These are phyloP conservation scores for Rhinopomastus cyanomelas DNA, from an alignment of 2,113 vertebrate genomes.

Conservation along the genomic window DNA sequence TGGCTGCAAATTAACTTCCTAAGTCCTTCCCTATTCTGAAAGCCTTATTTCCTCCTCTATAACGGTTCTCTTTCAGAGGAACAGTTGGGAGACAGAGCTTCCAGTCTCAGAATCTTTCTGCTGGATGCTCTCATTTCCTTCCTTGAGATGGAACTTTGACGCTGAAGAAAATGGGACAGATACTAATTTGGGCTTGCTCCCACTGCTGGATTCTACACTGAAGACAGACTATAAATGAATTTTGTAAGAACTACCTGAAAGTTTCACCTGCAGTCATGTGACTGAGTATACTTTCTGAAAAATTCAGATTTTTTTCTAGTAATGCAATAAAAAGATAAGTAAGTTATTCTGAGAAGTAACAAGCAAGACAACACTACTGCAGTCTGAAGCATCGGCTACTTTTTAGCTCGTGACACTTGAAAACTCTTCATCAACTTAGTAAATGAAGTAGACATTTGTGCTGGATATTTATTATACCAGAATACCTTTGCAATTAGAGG, in stretches of 20 bases:
- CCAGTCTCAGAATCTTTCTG: not conserved
- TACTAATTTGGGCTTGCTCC: slow-evolving; percentile 44
- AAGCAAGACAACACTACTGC: not conserved
- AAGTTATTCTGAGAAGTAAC: not conserved
- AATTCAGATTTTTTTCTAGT: not conserved
- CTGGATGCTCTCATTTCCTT: slow-evolving; percentile 24
- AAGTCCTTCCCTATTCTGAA: not conserved
- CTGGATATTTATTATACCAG: not conserved
- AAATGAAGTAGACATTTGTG: not conserved
- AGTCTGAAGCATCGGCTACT: not conserved
- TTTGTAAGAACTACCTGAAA: not conserved
- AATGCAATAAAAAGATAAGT: not conserved
- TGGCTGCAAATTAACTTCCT: not conserved
- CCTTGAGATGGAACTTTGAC: not conserved
- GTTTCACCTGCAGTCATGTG: not conserved
- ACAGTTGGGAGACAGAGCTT: not conserved
- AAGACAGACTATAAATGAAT: slow-evolving; percentile 1
- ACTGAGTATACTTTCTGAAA: not conserved
- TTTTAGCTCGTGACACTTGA: not conserved
- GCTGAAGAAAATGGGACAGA: slow-evolving; percentile 51
- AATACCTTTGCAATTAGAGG: not conserved
- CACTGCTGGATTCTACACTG: slow-evolving; percentile 25
- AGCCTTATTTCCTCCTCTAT: not conserved
- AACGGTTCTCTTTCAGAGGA: not conserved
- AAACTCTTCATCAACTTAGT: not conserved